Evolutionary conservation across 2,113 vertebrate species (phyloP), one percentile per base, ranked within the genome.

Genomic region (Tragelaphus strepsiceros): DNA sequence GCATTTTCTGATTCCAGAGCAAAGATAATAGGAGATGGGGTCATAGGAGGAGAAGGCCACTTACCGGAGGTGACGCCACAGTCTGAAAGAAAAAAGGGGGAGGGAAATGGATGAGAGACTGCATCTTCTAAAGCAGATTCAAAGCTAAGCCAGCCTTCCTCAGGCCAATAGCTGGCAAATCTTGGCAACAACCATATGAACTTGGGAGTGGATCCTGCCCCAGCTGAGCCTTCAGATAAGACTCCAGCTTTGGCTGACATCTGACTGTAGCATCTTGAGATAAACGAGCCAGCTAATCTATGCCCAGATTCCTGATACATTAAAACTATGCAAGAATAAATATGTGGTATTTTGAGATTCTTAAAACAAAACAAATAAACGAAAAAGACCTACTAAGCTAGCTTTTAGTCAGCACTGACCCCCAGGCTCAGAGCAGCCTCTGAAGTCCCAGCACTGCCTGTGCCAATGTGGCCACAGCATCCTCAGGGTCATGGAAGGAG

Each of bases 51-150:
- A 83, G 39, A 92, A 7, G 43, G 1, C 26, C 87, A 88, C 98
- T 97, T 71, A 98, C 98, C 64, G 0, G 97, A 94, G 19, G 86
- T 97, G 86, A 96, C 0, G 32, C 98, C 98, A 88, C 98, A 98
- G 3, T 97, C 98, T 98, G 96, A 59, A 97, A 97, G 86, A 94
- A 30, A 94, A 74, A 14, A 80, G 9, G 88, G 2, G 51, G 54
- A 7, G 39, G 71, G 35, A 58, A 21, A 11, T 30, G 15, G 17
- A 19, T 97, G 81, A 97, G 71, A 71, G 67, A 1, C n/a, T 39
- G 4, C 17, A 21, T 22, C 67, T 1, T 71, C n/a, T 39, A 71
- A 35, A 39, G 4, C 67, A 11, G 19, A 71, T 21, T 35, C n/a
- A 71, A 11, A 35, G 2, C n/a, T 30, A 32, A 28, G 22, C 28